phyloP scores from a whole-genome alignment of 1,140 invertebrate genomes.

The Limonius californicus region DNA sequence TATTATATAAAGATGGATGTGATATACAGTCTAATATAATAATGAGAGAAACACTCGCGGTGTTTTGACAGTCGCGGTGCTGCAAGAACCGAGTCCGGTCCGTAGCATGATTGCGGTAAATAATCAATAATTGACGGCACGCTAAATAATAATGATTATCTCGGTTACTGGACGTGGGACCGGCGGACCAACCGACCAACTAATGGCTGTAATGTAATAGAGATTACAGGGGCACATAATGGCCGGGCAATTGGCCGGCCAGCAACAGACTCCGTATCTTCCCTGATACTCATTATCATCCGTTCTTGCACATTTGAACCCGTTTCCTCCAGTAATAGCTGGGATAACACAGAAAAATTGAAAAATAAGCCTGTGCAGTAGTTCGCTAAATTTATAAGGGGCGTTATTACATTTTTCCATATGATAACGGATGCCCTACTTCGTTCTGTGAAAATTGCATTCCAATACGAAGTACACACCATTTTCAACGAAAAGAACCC shows the following conservation, averaged over 20 bases:
- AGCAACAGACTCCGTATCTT: conserved; percentile 16
- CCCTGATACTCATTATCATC: conserved; percentile 3
- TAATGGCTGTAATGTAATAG: conserved; percentile 40
- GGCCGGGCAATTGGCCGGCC: conserved; percentile 19
- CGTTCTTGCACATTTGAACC: neutral
- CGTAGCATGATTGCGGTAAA: conserved; percentile 37
- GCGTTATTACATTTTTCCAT: too few relatives aligned
- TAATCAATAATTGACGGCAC: conserved; percentile 40
- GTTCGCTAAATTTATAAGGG: too few relatives aligned
- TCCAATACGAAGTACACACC: too few relatives aligned
- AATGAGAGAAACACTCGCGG: conserved; percentile 14
- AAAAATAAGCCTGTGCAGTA: too few relatives aligned
- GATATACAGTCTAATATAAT: neutral
- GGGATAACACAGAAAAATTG: too few relatives aligned
- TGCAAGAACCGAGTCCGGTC: conserved; percentile 11
- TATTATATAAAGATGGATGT: too few relatives aligned
- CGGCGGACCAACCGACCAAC: conserved; percentile 26
- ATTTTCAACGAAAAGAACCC: too few relatives aligned
- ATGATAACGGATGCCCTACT: too few relatives aligned
- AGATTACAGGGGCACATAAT: conserved; percentile 40
- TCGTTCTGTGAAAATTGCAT: too few relatives aligned
- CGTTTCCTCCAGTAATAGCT: too few relatives aligned
- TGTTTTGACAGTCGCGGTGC: conserved; percentile 14
- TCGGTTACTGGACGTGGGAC: conserved; percentile 35
- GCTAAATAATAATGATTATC: conserved; percentile 41